A percentile compares a stretch with the other conserved stretches of the same genome.
phyloP scores from a whole-genome alignment of 2,888 invertebrate species.

The Chrysolina americana region DNA sequence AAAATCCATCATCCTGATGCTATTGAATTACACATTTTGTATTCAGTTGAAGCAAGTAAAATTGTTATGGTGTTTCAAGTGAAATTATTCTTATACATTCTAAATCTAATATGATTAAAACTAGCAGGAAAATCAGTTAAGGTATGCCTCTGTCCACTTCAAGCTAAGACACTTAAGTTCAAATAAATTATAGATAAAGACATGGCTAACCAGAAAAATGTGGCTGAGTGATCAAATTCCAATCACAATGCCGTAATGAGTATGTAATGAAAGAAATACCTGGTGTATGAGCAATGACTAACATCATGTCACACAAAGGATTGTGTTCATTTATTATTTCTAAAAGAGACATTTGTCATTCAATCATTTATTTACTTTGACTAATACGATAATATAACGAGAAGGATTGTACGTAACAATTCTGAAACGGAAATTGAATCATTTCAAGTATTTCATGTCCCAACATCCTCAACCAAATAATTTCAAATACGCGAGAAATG shows the following conservation, averaged over 20 bases:
- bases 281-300: background rate
- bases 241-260: background rate
- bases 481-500: too few relatives aligned
- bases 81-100: too few relatives aligned
- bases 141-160: too few relatives aligned
- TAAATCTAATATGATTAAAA: too few relatives aligned
- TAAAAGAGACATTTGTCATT: background rate
- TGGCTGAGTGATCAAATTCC: background rate
- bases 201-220: background rate
- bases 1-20: too few relatives aligned
- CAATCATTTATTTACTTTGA: background rate
- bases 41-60: too few relatives aligned
- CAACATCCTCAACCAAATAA: background rate
- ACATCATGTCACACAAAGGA: constrained; percentile 1
- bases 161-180: too few relatives aligned
- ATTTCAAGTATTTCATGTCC: background rate
- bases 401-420: background rate
- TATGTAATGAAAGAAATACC: background rate
- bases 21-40: too few relatives aligned
- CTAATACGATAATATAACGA: background rate
- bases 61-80: too few relatives aligned
- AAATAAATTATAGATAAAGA: background rate
- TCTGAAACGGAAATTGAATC: background rate
- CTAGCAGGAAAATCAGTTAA: too few relatives aligned
- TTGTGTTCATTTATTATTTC: constrained; percentile 12